phyloP scores from a whole-genome alignment of 2,797 vertebrate species.

The Basileuterus tristriatus region DNA sequence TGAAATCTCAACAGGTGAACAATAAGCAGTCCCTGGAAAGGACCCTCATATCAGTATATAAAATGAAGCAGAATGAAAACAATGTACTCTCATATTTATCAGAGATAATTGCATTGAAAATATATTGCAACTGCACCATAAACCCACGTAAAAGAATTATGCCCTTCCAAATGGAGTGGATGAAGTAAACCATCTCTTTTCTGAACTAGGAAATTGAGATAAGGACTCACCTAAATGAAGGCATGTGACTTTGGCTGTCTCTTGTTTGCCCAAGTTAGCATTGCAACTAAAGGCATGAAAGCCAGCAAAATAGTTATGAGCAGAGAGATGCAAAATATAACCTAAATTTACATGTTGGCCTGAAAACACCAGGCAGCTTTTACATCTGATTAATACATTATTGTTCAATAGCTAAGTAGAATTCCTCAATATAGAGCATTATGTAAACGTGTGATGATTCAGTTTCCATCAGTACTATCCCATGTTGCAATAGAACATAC shows the following conservation, averaged over 20 bases:
- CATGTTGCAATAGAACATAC: not conserved
- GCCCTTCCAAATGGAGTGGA: not conserved
- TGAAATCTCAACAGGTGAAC: not conserved
- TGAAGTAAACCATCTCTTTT: not conserved
- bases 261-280: not conserved
- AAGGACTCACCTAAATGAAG: not conserved
- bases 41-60: not conserved
- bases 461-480: not conserved
- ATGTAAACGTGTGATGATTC: not conserved
- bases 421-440: constrained; percentile 10
- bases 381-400: not conserved
- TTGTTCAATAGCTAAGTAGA: not conserved
- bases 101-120: constrained; percentile 3
- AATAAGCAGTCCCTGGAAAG: not conserved
- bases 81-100: not conserved
- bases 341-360: not conserved
- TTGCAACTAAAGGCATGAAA: not conserved
- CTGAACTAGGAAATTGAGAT: not conserved
- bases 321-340: not conserved
- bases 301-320: not conserved
- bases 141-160: not conserved
- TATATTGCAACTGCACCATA: not conserved
- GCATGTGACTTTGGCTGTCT: not conserved
- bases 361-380: not conserved
- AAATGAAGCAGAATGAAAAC: not conserved